phyloP scores from a whole-genome alignment of 2,113 vertebrate species.

The Platysternon megacephalum region DNA sequence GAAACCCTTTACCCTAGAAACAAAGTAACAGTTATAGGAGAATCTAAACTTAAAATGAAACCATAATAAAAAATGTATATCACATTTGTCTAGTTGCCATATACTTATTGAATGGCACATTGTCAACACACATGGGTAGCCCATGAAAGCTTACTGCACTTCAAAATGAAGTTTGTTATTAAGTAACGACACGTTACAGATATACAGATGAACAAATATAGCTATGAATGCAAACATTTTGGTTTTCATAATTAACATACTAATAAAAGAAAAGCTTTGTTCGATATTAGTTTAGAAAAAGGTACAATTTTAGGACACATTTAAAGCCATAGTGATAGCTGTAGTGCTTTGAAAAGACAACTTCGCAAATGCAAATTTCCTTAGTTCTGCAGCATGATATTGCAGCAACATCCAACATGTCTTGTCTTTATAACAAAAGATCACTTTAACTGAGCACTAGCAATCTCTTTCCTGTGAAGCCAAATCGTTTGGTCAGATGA shows the following conservation, averaged over 20 bases:
- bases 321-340: background rate
- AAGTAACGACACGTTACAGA: conserved; percentile 74
- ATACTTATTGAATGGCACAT: conserved; percentile 65
- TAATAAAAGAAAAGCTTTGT: background rate
- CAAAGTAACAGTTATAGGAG: background rate
- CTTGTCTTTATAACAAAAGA: background rate
- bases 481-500: background rate
- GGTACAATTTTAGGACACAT: background rate
- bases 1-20: background rate
- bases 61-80: conserved; percentile 32
- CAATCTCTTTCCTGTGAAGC: background rate
- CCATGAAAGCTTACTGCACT: conserved; percentile 92
- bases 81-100: conserved; percentile 64
- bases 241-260: conserved; percentile 1
- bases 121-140: conserved; percentile 81
- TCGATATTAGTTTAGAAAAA: background rate
- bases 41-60: conserved; percentile 9
- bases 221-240: conserved; percentile 4
- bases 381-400: background rate
- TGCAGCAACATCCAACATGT: background rate
- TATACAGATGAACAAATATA: conserved; percentile 12
- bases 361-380: background rate
- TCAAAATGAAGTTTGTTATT: conserved; percentile 98
- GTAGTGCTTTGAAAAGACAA: background rate
- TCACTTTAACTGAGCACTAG: background rate